Evolutionary conservation across 2,888 invertebrate species (phyloP), one percentile per base, ranked within the genome.

Genomic region (Catocala sponsa): DNA sequence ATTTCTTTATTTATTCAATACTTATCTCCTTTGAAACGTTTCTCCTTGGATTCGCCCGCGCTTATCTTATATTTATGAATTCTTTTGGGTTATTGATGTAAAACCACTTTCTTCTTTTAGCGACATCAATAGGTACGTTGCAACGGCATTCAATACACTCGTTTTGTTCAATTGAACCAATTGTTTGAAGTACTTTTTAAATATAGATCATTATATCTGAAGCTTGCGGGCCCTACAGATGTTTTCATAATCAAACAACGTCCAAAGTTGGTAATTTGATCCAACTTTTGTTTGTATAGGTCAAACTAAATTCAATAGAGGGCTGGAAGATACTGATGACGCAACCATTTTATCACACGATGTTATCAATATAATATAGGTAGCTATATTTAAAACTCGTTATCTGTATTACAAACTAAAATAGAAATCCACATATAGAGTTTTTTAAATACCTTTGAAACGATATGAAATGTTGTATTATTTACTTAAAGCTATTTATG

Each of bases 1-100:
- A 92, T 92, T 90, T 91, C 91, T 90, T 91, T 92, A 92, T 91
- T 91, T 91, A 91, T 92, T 91, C 90, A 91, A 91, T 90, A 89
- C 90, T 89, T 90, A 84, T 87, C 86, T 87, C 85, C 86, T 91
- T 89, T 91, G 88, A 90, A 89, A 84, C 84, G 86, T 83, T 89
- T 86, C 84, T 83, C 80, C 79, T 84, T 82, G 86, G 84, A 88
- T 87, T 88, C 86, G 81, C 86, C 85, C 82, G 82, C 83, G 84
- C 83, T 90, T 90, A 90, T 90, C 86, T 85, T 83, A 86, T 87
- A 88, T 91, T 90, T 91, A 89, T 88, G 87, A 88, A 88, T 89
- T 86, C 84, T 86, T 88, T 88, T 85, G 76, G 81, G 79, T 83
- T 87, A 84, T 87, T 71, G 81, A 85, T 85, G 82, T 84, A 82